Percentiles rank a stretch among this genome's conserved stretches.
phyloP scores from a whole-genome alignment of 2,113 vertebrate species.

The Lophius piscatorius region DNA sequence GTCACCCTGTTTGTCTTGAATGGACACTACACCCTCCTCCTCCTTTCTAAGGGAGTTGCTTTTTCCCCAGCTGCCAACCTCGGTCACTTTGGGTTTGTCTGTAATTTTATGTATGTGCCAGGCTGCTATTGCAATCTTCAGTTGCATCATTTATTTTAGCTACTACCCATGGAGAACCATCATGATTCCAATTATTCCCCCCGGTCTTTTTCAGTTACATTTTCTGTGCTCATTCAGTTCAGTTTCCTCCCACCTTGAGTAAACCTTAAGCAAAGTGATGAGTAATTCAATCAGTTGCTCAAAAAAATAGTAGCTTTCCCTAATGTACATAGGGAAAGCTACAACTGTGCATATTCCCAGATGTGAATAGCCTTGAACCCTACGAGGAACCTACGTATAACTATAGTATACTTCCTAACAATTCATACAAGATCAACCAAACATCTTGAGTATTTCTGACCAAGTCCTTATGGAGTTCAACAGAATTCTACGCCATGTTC shows the following conservation, averaged over 20 bases:
- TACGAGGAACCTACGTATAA: not conserved
- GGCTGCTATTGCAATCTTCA: slow-evolving; percentile 8
- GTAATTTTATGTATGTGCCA: slow-evolving; percentile 24
- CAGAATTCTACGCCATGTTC: slow-evolving; percentile 54
- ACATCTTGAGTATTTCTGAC: slow-evolving; percentile 29
- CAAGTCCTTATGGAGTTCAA: slow-evolving; percentile 39
- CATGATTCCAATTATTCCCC: not conserved
- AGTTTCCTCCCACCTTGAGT: no score
- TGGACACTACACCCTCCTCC: slow-evolving; percentile 77
- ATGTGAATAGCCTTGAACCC: not conserved
- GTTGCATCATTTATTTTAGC: slow-evolving; percentile 22
- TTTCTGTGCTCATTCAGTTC: no score
- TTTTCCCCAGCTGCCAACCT: slow-evolving; percentile 24
- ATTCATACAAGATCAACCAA: slow-evolving; percentile 27
- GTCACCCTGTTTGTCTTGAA: slow-evolving; percentile 83
- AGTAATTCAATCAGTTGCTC: no score
- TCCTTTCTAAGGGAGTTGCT: slow-evolving; percentile 34
- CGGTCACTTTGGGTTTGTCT: slow-evolving; percentile 42
- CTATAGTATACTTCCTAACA: slow-evolving; percentile 7
- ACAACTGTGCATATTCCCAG: no score
- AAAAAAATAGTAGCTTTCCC: no score
- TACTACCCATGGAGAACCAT: not conserved
- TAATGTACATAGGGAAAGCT: no score
- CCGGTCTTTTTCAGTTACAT: no score
- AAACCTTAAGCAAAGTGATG: no score